Evolutionary conservation across 2,888 invertebrate genomes (phyloP).

Genomic region (Eulithis testata): DNA sequence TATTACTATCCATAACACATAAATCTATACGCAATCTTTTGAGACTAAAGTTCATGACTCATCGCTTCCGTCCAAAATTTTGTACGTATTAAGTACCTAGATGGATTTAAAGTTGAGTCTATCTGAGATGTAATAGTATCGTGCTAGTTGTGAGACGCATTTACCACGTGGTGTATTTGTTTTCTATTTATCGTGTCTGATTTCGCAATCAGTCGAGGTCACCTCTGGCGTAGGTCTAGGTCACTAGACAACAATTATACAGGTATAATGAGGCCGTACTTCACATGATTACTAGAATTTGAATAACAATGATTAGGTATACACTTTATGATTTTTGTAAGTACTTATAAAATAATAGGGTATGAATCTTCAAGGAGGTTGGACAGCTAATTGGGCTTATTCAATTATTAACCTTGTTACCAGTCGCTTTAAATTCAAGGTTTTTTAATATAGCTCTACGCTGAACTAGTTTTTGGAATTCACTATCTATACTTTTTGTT

Average conservation of each 20-base stretch:
- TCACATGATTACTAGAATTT: constrained; percentile 19
- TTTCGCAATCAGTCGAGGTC: constrained; percentile 36
- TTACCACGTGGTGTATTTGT: constrained; percentile 32
- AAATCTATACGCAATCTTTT: no score
- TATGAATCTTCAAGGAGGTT: neutral
- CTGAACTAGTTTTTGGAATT: neutral
- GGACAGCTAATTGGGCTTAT: no score
- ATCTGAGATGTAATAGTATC: neutral
- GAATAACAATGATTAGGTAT: constrained; percentile 7
- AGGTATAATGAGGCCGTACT: constrained; percentile 24
- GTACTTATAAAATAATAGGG: neutral
- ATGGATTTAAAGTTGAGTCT: neutral
- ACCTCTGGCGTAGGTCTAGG: constrained; percentile 38
- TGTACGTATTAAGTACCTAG: no score
- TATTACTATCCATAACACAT: neutral
- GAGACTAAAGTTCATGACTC: no score
- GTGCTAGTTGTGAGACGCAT: constrained; percentile 16
- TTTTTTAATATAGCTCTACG: neutral
- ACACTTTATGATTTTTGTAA: neutral
- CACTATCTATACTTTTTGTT: neutral
- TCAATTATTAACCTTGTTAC: neutral
- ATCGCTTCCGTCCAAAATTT: no score
- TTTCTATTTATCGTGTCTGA: constrained; percentile 37
- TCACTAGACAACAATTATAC: constrained; percentile 32
- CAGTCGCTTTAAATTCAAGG: constrained; percentile 1